Evolutionary conservation across 2,797 vertebrate species (phyloP).

Genomic region (Peromyscus aztecus): DNA sequence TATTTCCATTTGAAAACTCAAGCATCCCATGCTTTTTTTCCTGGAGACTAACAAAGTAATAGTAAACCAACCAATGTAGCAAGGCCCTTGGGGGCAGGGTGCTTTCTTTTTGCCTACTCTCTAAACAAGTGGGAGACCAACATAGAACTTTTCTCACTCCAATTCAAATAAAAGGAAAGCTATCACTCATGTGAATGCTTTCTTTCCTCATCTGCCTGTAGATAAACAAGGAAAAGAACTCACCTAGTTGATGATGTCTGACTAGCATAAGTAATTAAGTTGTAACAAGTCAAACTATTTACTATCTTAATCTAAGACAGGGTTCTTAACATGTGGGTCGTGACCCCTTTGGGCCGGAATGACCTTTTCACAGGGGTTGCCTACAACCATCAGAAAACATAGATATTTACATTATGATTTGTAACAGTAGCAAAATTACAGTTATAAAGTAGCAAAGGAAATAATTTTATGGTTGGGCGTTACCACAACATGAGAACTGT

Average conservation of each 20-base stretch:
- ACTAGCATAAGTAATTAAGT: not conserved
- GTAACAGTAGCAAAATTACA: not conserved
- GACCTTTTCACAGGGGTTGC: not conserved
- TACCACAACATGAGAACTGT: not conserved
- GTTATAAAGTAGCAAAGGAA: not conserved
- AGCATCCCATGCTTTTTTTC: not conserved
- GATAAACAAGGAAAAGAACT: not conserved
- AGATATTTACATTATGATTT: not conserved
- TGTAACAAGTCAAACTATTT: constrained; percentile 54
- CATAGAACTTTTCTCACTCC: not conserved
- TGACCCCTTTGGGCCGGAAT: not conserved
- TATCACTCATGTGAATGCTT: not conserved
- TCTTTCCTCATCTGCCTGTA: constrained; percentile 3
- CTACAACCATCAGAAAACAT: not conserved
- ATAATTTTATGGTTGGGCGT: not conserved
- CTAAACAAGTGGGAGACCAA: not conserved
- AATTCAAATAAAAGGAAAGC: not conserved
- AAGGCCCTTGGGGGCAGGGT: not conserved
- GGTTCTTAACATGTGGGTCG: not conserved
- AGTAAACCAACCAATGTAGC: not conserved
- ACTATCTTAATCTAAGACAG: constrained; percentile 66
- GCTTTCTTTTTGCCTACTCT: not conserved
- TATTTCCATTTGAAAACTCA: constrained; percentile 6
- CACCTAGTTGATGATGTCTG: constrained; percentile 1
- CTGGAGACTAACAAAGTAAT: not conserved